These are phyloP conservation scores for Epirrhoe tristata DNA, from an alignment of 2,888 invertebrate species.

Conservation along the genomic window DNA sequence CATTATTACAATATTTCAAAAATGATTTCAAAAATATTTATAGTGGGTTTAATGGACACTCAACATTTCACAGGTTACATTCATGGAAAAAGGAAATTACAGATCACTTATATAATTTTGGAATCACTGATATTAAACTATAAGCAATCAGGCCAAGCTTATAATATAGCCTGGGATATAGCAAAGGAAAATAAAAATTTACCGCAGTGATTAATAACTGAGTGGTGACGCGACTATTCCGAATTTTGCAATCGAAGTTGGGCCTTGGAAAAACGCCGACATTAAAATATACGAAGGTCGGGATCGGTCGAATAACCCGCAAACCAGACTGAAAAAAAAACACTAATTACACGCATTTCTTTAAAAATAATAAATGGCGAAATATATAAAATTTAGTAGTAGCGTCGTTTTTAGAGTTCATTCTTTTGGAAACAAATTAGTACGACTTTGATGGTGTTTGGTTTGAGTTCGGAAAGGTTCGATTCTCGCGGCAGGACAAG, in stretches of 20 bases:
- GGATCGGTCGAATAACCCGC: conserved; percentile 43
- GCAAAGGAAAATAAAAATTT: too few relatives aligned
- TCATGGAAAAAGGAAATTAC: too few relatives aligned
- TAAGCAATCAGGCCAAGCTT: too few relatives aligned
- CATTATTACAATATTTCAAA: too few relatives aligned
- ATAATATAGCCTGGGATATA: too few relatives aligned
- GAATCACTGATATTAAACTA: too few relatives aligned
- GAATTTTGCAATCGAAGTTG: conserved; percentile 64
- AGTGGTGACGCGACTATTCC: conserved; percentile 54
- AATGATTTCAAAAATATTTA: too few relatives aligned
- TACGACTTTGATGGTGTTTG: not conserved
- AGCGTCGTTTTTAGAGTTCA: not conserved
- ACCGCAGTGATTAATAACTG: conserved; percentile 60
- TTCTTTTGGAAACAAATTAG: not conserved
- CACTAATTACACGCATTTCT: conserved; percentile 8
- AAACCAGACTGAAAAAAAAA: conserved; percentile 21
- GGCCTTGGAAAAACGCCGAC: conserved; percentile 55
- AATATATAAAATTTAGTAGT: not conserved
- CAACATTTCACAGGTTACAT: too few relatives aligned
- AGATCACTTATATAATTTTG: too few relatives aligned
- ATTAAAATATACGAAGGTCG: conserved; percentile 62
- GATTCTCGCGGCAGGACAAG: too few relatives aligned
- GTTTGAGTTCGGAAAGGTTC: not conserved
- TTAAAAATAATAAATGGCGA: not conserved
- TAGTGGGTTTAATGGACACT: too few relatives aligned